These are phyloP conservation scores for Nomada lathburiana DNA, from an alignment of 2,888 invertebrate species.

Conservation along the genomic window DNA sequence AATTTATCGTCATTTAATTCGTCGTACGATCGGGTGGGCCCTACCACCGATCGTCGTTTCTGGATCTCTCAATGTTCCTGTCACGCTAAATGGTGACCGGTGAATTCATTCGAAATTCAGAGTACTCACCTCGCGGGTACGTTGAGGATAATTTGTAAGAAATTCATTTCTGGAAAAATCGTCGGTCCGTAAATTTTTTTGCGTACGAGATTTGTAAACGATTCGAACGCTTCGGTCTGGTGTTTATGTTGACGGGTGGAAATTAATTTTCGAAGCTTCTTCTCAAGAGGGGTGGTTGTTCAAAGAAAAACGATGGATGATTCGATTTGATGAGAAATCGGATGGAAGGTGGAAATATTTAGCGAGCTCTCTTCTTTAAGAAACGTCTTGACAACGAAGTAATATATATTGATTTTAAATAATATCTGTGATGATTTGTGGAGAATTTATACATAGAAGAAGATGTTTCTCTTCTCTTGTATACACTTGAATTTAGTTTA, in stretches of 20 bases:
- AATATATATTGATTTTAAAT: too few relatives aligned
- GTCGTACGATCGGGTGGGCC: slow-evolving; percentile 51
- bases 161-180: slow-evolving; percentile 22
- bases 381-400: background rate
- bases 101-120: background rate
- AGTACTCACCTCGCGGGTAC: background rate
- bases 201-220: too few relatives aligned
- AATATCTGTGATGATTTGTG: background rate
- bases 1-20: slow-evolving; percentile 71
- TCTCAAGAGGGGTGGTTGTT: background rate
- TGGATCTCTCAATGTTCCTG: slow-evolving; percentile 40
- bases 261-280: background rate
- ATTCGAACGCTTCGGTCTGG: background rate
- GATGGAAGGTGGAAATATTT: background rate
- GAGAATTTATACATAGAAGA: background rate
- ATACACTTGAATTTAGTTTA: background rate
- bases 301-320: background rate
- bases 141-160: slow-evolving; percentile 6
- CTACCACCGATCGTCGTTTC: slow-evolving; percentile 44
- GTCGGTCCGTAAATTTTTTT: background rate
- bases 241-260: background rate
- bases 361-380: background rate
- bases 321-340: background rate
- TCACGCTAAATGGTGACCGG: slow-evolving; percentile 39
- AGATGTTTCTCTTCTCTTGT: background rate